Evolutionary conservation across 2,797 vertebrate genomes (phyloP).

Genomic region (Chanos chanos): DNA sequence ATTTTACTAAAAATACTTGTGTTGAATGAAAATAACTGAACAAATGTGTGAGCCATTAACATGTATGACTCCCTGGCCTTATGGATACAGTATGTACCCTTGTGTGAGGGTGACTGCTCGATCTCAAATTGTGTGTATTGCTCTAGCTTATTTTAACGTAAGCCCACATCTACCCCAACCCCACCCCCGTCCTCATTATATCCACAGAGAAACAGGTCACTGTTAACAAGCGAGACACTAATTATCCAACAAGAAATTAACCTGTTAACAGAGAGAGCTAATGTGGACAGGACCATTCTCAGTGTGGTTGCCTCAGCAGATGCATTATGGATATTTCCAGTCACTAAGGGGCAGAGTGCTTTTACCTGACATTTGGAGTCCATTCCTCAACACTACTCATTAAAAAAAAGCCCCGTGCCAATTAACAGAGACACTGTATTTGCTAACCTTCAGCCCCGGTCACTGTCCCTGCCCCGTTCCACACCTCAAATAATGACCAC

Average conservation of each 20-base stretch:
- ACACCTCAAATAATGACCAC: slow-evolving; percentile 23
- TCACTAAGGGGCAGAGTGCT: slow-evolving; percentile 37
- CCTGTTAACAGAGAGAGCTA: slow-evolving; percentile 34
- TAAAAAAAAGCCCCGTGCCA: slow-evolving; percentile 62
- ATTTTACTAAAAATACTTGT: no score
- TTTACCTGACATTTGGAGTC: slow-evolving; percentile 60
- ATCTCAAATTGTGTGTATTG: neutral
- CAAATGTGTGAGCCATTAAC: no score
- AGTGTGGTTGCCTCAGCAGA: neutral
- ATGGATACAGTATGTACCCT: no score
- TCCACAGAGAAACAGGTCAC: slow-evolving; percentile 55
- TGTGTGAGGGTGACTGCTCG: no score
- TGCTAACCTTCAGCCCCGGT: slow-evolving; percentile 59
- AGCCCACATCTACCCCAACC: no score
- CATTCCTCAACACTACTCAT: slow-evolving; percentile 27
- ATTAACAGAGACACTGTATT: slow-evolving; percentile 59
- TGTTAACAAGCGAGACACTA: slow-evolving; percentile 61
- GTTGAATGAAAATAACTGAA: no score
- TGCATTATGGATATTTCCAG: slow-evolving; percentile 50
- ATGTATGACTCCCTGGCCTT: no score
- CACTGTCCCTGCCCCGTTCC: slow-evolving; percentile 37
- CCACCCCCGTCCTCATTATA: no score
- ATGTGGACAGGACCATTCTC: slow-evolving; percentile 10
- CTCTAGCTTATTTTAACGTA: neutral
- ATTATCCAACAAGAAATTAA: slow-evolving; percentile 43